Conservation (phyloP, 2,888 invertebrate species). For the Metopia argyrocephala region DNA sequence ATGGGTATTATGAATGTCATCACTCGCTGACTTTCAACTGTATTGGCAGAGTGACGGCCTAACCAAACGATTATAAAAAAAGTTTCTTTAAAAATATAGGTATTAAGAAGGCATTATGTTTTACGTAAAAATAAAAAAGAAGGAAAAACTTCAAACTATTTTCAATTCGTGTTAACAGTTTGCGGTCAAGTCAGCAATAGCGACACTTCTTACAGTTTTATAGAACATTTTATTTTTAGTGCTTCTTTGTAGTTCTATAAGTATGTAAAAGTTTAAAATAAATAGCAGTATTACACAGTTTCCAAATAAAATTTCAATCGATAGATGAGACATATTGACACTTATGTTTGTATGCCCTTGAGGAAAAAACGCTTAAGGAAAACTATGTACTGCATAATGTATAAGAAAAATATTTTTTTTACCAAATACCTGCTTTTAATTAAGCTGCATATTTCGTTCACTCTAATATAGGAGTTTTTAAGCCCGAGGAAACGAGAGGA, state of each 20-base stretch:
- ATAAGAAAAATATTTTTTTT: too few species aligned
- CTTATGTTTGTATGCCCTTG: too few species aligned
- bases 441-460: too few species aligned
- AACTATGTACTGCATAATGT: too few species aligned
- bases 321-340: too few species aligned
- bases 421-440: too few species aligned
- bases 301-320: background rate
- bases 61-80: background rate
- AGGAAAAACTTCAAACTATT: background rate
- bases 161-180: constrained; percentile 24
- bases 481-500: too few species aligned
- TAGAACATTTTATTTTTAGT: background rate
- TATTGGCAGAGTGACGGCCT: background rate
- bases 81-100: background rate
- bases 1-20: constrained; percentile 42
- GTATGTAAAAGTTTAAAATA: constrained; percentile 17
- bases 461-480: too few species aligned
- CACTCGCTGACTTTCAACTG: constrained; percentile 1
- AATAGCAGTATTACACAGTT: background rate
- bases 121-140: background rate
- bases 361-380: too few species aligned
- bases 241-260: background rate
- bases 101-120: background rate
- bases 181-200: constrained; percentile 35
- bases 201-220: constrained; percentile 33